Base-by-base conservation (phyloP, 2,797 vertebrate species). In the Setipinna tenuifilis region DNA sequence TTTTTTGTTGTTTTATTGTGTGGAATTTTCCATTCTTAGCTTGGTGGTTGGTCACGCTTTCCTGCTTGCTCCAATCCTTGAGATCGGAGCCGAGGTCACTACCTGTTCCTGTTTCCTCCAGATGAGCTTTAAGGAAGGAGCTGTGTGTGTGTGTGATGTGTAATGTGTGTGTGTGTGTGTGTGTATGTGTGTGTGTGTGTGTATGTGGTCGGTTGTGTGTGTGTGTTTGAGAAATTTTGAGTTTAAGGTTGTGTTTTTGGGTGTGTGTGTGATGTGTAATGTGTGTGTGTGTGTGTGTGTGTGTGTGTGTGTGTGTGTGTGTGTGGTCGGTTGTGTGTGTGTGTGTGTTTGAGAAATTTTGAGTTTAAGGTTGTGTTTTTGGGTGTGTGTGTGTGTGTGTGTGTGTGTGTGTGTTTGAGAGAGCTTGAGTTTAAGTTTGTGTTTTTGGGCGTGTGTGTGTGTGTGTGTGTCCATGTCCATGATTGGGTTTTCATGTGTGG, bases 171-270 rank as follows among this genome's bases (percentile, higher is more conserved):
- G 14, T 35, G 50, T 54, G 50, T 35, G 48, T 86, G 83, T 86
- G 84, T 82, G 85, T 87, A 71, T 85, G 71, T 41, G 86, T 87
- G 82, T 88, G 88, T 90, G 86, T 88, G 83, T 83, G 84, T 85
- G 85, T 90, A 81, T 86, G n/a, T n/a, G n/a, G n/a, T n/a, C n/a
- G n/a, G n/a, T n/a, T 85, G 71, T 41, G 86, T 87, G 82, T 88
- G 88, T 90, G 86, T 88, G 83, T 83, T 83, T 85, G 85, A n/a
- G n/a, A n/a, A n/a, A n/a, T n/a, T n/a, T n/a, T n/a, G n/a, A n/a
- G n/a, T n/a, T n/a, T n/a, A n/a, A n/a, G n/a, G n/a, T n/a, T n/a
- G n/a, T n/a, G n/a, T n/a, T n/a, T n/a, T n/a, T 90, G 82, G 86
- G n/a, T n/a, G n/a, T n/a, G n/a, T n/a, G n/a, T n/a, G n/a, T n/a